phyloP scores from a whole-genome alignment of 2,797 vertebrate species.

The Thamnophis elegans region DNA sequence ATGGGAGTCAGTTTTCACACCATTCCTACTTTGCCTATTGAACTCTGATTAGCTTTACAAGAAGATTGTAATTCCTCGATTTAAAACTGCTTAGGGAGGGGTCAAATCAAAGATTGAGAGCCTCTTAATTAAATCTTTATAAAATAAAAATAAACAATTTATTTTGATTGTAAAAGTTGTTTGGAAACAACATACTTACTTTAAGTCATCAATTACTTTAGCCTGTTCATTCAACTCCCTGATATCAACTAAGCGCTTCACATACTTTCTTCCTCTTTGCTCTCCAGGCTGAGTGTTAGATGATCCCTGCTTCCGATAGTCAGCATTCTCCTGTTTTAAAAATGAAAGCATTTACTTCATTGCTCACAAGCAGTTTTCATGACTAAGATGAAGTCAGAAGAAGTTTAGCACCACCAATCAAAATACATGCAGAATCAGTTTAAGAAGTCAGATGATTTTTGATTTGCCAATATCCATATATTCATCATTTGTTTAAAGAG shows the following conservation, averaged over 20 bases:
- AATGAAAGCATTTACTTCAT: neutral
- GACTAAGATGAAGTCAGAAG: slow-evolving; percentile 4
- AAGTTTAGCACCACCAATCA: slow-evolving; percentile 61
- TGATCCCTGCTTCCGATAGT: slow-evolving; percentile 81
- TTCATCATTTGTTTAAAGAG: slow-evolving; percentile 63
- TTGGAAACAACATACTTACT: slow-evolving; percentile 72
- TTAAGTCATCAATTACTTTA: slow-evolving; percentile 98
- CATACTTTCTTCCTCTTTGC: slow-evolving; percentile 85
- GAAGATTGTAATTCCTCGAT: neutral
- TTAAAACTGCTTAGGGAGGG: neutral
- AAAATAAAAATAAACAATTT: neutral
- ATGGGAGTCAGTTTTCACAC: neutral
- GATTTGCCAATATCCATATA: slow-evolving; percentile 64
- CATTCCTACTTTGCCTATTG: neutral
- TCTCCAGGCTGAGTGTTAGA: slow-evolving; percentile 82
- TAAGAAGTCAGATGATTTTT: slow-evolving; percentile 58
- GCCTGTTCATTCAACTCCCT: slow-evolving; percentile 98
- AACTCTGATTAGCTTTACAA: neutral
- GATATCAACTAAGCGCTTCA: slow-evolving; percentile 95
- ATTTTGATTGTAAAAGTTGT: neutral
- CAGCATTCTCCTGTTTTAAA: slow-evolving; percentile 82
- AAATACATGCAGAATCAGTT: slow-evolving; percentile 75
- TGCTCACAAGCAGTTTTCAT: neutral
- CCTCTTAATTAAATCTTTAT: neutral
- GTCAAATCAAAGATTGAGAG: neutral